Conservation (phyloP, 2,113 vertebrate species). For the Phylloscopus trochiloides region DNA sequence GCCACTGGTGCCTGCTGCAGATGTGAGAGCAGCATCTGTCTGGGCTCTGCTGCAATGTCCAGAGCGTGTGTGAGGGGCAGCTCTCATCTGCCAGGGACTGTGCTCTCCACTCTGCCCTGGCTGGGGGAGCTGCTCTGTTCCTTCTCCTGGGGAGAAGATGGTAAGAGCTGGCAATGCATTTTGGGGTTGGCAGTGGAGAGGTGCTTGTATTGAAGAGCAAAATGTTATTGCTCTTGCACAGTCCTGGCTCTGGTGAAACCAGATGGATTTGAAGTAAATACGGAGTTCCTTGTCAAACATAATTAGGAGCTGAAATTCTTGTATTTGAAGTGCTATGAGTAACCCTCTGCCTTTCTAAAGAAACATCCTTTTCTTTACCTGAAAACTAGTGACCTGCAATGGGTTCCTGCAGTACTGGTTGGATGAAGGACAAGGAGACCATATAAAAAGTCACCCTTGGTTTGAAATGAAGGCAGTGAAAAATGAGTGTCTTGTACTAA, state of each 20-base stretch:
- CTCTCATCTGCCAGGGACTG: not conserved
- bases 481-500: not conserved
- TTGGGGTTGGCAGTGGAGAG: not conserved
- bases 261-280: not conserved
- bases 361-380: not conserved
- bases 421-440: not conserved
- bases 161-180: not conserved
- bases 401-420: not conserved
- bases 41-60: not conserved
- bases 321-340: not conserved
- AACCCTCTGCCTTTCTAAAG: not conserved
- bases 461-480: not conserved
- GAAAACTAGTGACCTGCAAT: not conserved
- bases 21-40: not conserved
- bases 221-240: not conserved
- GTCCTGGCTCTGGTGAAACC: not conserved
- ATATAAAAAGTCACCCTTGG: not conserved
- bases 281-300: not conserved
- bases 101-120: not conserved
- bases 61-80: not conserved
- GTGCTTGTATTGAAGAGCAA: not conserved
- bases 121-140: not conserved
- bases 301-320: not conserved
- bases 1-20: not conserved
- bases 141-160: not conserved